These are phyloP conservation scores for Phodopus roborovskii DNA, from an alignment of 2,113 vertebrate species.

Conservation along the genomic window DNA sequence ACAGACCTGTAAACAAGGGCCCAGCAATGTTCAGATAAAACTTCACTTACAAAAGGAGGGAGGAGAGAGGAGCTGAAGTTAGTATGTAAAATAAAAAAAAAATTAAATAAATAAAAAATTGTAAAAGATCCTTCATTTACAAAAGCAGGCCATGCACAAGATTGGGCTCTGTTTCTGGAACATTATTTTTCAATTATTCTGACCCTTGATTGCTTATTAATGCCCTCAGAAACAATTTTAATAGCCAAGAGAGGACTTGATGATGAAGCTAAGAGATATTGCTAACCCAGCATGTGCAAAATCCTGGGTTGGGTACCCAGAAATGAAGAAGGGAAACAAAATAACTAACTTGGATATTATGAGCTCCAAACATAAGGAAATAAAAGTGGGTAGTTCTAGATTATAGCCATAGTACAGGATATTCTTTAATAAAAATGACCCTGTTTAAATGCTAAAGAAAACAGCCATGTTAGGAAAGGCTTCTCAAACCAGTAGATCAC, in stretches of 20 bases:
- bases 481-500: not conserved
- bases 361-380: not conserved
- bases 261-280: not conserved
- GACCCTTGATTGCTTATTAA: not conserved
- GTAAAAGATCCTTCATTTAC: not conserved
- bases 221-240: not conserved
- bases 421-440: not conserved
- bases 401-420: not conserved
- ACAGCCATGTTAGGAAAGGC: not conserved
- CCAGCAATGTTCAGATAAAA: not conserved
- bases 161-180: not conserved
- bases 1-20: fast-evolving
- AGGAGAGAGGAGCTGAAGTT: too few species aligned
- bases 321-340: not conserved
- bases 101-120: too few species aligned
- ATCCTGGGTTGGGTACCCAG: not conserved
- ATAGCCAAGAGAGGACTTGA: not conserved
- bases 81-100: too few species aligned
- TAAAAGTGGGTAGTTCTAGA: not conserved
- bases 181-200: not conserved
- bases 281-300: not conserved
- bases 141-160: not conserved
- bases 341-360: not conserved
- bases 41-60: not conserved
- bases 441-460: not conserved